These are phyloP conservation scores for Cephalopterus ornatus DNA, from an alignment of 2,113 vertebrate species.

Conservation along the genomic window DNA sequence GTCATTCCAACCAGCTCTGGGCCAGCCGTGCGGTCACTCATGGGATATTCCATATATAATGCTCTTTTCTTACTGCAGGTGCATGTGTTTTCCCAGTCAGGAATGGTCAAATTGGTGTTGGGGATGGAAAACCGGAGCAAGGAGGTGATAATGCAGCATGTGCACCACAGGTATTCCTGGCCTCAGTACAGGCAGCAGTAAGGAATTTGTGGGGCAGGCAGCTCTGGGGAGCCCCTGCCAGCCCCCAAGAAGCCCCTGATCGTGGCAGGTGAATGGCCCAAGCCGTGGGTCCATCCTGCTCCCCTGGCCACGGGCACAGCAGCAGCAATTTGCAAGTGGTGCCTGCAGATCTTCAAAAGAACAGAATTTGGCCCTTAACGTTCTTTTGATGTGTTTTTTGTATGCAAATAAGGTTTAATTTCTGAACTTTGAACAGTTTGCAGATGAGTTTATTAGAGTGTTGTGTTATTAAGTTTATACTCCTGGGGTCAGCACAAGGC, in stretches of 20 bases:
- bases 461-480: background rate
- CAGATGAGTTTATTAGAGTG: background rate
- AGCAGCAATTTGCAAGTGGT: fast-evolving
- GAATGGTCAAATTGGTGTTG: fast-evolving
- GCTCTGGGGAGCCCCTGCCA: background rate
- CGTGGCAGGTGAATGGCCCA: background rate
- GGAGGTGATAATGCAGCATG: fast-evolving
- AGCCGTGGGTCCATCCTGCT: fast-evolving
- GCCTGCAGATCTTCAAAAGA: background rate
- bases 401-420: slow-evolving; percentile 10
- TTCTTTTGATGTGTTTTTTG: background rate
- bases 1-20: fast-evolving
- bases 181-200: fast-evolving
- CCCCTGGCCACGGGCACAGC: fast-evolving
- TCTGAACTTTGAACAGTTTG: slow-evolving; percentile 34
- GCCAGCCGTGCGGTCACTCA: fast-evolving
- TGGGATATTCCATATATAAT: fast-evolving
- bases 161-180: fast-evolving
- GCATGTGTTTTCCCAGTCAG: fast-evolving
- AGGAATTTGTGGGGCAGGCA: background rate
- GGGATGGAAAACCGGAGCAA: fast-evolving
- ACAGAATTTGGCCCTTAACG: background rate
- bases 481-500: background rate
- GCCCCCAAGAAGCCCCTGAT: background rate
- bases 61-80: fast-evolving